phyloP scores from a whole-genome alignment of 2,888 invertebrate genomes.

The Bellardia pandia region DNA sequence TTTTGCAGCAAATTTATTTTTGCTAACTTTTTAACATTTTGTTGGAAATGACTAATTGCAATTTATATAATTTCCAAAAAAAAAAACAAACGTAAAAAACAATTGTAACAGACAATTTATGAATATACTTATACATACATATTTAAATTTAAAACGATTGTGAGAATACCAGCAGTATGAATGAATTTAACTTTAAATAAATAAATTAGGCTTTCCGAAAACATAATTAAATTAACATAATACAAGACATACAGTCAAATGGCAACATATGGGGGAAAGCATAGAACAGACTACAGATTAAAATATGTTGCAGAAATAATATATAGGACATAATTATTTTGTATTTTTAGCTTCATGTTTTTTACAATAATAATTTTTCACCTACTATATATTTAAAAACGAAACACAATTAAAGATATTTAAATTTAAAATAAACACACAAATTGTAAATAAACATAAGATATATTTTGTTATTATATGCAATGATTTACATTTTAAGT shows the following conservation, averaged over 20 bases:
- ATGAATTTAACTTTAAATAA: background rate
- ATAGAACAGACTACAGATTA: background rate
- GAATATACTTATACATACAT: too few relatives aligned
- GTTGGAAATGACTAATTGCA: slow-evolving; percentile 2
- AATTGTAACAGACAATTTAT: too few relatives aligned
- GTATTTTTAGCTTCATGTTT: background rate
- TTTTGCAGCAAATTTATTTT: background rate
- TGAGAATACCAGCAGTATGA: background rate
- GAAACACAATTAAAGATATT: too few relatives aligned
- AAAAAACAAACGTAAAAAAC: too few relatives aligned
- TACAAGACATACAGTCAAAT: background rate
- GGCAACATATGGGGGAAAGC: slow-evolving; percentile 7
- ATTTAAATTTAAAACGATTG: background rate
- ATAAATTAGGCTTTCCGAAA: background rate
- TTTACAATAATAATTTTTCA: too few relatives aligned
- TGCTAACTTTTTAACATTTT: background rate
- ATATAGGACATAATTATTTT: too few relatives aligned
- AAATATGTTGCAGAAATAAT: too few relatives aligned
- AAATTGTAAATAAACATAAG: too few relatives aligned
- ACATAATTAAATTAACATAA: slow-evolving; percentile 33
- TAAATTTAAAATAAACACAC: too few relatives aligned
- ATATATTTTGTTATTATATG: too few relatives aligned
- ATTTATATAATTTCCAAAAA: background rate
- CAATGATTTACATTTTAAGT: too few relatives aligned
- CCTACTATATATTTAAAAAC: too few relatives aligned